Base-by-base conservation (phyloP, 1,140 invertebrate species). In the Drosophila kikkawai region DNA sequence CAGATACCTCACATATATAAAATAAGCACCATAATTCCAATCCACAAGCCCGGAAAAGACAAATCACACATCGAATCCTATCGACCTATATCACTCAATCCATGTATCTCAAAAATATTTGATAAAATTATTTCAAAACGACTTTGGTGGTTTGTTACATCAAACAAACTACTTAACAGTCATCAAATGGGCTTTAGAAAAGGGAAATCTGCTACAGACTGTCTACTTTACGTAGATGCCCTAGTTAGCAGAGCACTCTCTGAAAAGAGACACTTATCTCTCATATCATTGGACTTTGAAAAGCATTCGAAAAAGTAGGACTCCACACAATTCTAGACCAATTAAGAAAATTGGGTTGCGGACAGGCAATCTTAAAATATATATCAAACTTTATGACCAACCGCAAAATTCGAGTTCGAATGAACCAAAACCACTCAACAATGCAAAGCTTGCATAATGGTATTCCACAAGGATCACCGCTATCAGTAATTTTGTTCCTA, bases 131-230 rank as follows among this genome's bases (percentile, higher is more conserved):
- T 44, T 9, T 15, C 15, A 17, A 45, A 45, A 17, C 44, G 44
- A 22, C 44, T 51, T 12, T 45, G 44, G 44, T 47, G 19, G 44
- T 47, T 55, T 55, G 51, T 55, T 37, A 22, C 34, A 36, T n/a
- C 32, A 19, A 36, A 36, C 51, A 36, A 55, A 37, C 53, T 56
- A n/a, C 55, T 57, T 1, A 32, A 60, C 37, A 48, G 44, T 48
- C 32, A 19, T 1, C 58, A 60, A 48, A 34, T 48, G 13, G 34
- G 34, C 3, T 60, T 48, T 15, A 34, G 13, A 22, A 60, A 48
- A 8, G 42, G 44, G 3, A 47, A 60, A n/a, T 37, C 58, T 32
- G 44, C 22, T 17, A 32, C 29, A 48, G 44, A 48, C 32, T 47
- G n/a, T 60, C 32, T 60, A 47, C 26, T 29, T 7, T 45, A 45